Evolutionary conservation across 2,113 vertebrate species (phyloP).

Genomic region (Pteropus alecto): DNA sequence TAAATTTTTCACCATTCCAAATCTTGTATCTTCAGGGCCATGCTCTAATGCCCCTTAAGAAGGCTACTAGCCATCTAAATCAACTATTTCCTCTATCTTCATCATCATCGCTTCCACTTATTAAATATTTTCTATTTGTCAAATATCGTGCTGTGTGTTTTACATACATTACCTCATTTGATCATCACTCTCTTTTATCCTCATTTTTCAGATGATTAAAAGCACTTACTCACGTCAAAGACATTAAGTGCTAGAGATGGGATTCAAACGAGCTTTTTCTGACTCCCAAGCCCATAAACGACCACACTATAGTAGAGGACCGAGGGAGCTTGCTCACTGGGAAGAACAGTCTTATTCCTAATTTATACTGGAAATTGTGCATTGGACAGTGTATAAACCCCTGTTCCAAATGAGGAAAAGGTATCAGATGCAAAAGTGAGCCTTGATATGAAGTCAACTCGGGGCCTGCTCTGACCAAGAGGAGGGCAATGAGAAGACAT

Average conservation of each 20-base stretch:
- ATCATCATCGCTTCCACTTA: background rate
- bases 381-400: background rate
- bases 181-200: background rate
- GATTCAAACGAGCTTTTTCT: background rate
- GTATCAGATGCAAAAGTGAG: background rate
- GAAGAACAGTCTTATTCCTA: background rate
- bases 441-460: background rate
- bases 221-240: background rate
- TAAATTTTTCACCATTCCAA: background rate
- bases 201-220: background rate
- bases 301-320: background rate
- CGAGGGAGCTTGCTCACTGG: background rate
- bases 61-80: background rate
- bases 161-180: background rate
- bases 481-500: background rate
- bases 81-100: background rate
- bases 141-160: background rate
- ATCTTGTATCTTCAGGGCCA: background rate
- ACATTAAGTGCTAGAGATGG: background rate
- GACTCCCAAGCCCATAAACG: background rate
- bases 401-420: background rate
- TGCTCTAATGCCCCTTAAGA: background rate
- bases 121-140: background rate
- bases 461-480: background rate
- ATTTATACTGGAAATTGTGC: background rate